Evolutionary conservation across 2,113 vertebrate genomes (phyloP).

Genomic region (Pelusios castaneus): DNA sequence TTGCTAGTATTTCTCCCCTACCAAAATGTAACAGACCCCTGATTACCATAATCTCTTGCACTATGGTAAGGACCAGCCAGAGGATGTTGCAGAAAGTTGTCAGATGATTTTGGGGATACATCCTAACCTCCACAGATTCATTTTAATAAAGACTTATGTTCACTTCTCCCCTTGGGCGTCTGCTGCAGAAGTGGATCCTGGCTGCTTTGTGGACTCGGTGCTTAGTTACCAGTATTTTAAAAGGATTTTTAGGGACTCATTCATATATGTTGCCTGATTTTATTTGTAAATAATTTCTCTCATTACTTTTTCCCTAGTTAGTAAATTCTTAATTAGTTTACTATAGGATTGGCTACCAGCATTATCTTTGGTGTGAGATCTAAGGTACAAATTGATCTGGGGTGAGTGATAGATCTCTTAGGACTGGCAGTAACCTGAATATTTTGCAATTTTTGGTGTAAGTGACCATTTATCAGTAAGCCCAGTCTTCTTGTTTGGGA

Average conservation of each 20-base stretch:
- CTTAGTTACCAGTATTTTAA: background rate
- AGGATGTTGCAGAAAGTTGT: background rate
- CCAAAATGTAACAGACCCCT: background rate
- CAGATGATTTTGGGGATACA: background rate
- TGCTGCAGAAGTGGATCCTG: background rate
- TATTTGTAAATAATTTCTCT: background rate
- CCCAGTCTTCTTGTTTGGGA: no score
- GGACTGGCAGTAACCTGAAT: background rate
- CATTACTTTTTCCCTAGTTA: background rate
- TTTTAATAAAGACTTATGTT: background rate
- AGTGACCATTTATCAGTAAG: background rate
- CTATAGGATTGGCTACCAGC: background rate
- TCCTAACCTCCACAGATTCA: background rate
- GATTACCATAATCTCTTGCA: background rate
- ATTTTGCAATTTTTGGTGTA: background rate
- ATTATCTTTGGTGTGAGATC: background rate
- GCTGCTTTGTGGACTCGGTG: background rate
- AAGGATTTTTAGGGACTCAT: background rate
- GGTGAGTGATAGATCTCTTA: background rate
- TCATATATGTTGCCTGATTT: background rate
- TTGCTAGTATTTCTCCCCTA: accelerated
- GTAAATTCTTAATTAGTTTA: background rate
- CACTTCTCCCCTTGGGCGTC: background rate
- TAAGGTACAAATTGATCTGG: no score
- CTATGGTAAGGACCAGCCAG: no score